These are phyloP conservation scores for Macroglossus sobrinus DNA, from an alignment of 2,113 vertebrate species.

Conservation along the genomic window DNA sequence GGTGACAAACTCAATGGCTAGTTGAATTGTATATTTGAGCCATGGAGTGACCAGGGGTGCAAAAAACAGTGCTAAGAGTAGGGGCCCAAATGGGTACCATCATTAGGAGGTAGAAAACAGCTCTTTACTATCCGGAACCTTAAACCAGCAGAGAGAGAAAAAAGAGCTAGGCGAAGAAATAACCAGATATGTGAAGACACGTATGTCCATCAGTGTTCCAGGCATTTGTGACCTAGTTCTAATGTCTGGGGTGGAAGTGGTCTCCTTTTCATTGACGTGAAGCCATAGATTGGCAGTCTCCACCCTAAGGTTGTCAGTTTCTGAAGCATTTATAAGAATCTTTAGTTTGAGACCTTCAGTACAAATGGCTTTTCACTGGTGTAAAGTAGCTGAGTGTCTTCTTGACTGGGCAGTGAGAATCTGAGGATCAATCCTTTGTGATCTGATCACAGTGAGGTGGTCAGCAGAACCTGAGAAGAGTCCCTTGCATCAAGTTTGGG, in stretches of 20 bases:
- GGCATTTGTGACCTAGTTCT: background rate
- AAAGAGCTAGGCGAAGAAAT: background rate
- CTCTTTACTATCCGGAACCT: background rate
- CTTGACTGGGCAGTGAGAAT: no score
- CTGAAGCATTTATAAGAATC: background rate
- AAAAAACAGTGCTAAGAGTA: background rate
- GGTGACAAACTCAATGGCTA: background rate
- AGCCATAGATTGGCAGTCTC: no score
- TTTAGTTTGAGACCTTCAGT: background rate
- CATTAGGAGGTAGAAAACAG: background rate
- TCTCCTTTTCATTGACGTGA: background rate
- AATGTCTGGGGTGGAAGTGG: background rate
- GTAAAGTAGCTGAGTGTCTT: background rate
- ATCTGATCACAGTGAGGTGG: background rate
- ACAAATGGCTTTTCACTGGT: background rate
- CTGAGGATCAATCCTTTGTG: background rate
- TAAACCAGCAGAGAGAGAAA: background rate
- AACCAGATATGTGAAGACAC: background rate
- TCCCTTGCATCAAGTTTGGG: background rate
- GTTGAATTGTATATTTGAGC: background rate
- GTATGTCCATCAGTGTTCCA: background rate
- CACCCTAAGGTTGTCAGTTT: no score
- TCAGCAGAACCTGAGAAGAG: background rate
- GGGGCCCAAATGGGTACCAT: background rate
- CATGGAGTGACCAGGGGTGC: background rate